A percentile compares a stretch with the other conserved stretches of the same genome.
Evolutionary conservation across 2,113 vertebrate species (phyloP).

Genomic region (Oreochromis aureus): DNA sequence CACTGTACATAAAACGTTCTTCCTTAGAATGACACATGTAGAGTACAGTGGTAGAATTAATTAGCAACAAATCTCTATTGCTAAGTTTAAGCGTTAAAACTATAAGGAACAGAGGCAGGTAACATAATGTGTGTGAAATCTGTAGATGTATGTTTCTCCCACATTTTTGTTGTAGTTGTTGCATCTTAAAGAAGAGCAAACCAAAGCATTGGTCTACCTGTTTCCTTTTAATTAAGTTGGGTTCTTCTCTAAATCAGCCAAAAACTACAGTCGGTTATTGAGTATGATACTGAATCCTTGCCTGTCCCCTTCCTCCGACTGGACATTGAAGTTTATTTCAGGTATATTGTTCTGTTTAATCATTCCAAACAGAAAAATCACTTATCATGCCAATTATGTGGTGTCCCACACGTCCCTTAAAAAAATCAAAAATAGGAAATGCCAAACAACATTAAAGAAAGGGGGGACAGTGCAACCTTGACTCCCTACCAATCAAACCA

Average conservation of each 20-base stretch:
- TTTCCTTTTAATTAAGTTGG: constrained; percentile 10
- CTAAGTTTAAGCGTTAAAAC: not conserved
- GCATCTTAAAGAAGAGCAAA: not conserved
- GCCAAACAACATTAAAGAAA: constrained; percentile 25
- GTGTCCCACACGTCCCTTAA: constrained; percentile 30
- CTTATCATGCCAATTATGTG: constrained; percentile 62
- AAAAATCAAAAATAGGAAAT: constrained; percentile 58
- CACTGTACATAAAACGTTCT: not conserved
- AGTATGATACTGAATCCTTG: constrained; percentile 25
- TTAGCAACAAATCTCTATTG: not conserved
- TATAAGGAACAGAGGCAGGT: not conserved
- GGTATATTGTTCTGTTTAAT: constrained; percentile 64
- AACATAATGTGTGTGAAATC: not conserved
- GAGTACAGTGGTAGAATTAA: not conserved
- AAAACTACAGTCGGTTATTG: constrained; percentile 33
- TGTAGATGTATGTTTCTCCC: not conserved
- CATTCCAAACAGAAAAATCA: constrained; percentile 60
- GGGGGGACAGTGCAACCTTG: constrained; percentile 50
- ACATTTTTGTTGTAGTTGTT: not conserved
- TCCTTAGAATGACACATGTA: not conserved
- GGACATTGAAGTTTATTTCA: constrained; percentile 54
- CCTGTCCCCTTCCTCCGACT: constrained; percentile 14
- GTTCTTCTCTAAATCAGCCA: not conserved
- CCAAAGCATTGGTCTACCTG: not conserved
- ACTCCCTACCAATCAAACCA: constrained; percentile 37